Evolutionary conservation across 2,888 invertebrate species (phyloP).

Genomic region (Drosophila meridiana): DNA sequence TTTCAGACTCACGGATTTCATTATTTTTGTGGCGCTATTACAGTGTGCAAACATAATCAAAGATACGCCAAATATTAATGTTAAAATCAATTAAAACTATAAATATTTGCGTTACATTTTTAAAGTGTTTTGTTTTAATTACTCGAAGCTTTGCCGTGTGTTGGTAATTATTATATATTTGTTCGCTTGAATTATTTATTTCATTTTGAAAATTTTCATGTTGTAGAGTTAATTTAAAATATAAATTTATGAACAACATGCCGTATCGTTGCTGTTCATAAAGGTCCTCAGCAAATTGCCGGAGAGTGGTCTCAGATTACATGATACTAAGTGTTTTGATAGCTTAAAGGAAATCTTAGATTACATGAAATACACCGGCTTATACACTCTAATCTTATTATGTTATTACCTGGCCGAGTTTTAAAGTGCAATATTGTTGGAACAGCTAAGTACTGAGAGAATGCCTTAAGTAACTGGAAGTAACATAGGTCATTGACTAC

Average conservation of each 20-base stretch:
- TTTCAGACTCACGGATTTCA: constrained; percentile 8
- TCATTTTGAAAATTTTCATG: neutral
- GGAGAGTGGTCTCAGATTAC: neutral
- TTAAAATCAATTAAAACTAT: neutral
- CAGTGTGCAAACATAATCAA: neutral
- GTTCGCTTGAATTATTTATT: neutral
- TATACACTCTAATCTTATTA: neutral
- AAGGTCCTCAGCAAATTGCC: neutral
- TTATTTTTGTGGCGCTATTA: neutral
- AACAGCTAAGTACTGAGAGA: neutral
- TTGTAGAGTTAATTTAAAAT: neutral
- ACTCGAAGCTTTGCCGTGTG: neutral
- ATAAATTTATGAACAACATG: neutral
- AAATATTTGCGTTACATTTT: constrained; percentile 1
- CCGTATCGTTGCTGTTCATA: neutral
- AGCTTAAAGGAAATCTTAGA: neutral
- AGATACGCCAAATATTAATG: neutral
- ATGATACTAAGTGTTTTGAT: neutral
- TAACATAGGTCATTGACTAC: constrained; percentile 42
- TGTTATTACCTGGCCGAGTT: constrained; percentile 7
- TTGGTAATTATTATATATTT: neutral
- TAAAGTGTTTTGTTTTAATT: neutral
- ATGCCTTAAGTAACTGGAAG: constrained; percentile 16
- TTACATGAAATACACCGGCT: neutral
- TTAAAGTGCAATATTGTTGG: neutral